Evolutionary conservation across 92 coral and sea anemone species (phyloP).

Genomic region (Paramuricea clavata): DNA sequence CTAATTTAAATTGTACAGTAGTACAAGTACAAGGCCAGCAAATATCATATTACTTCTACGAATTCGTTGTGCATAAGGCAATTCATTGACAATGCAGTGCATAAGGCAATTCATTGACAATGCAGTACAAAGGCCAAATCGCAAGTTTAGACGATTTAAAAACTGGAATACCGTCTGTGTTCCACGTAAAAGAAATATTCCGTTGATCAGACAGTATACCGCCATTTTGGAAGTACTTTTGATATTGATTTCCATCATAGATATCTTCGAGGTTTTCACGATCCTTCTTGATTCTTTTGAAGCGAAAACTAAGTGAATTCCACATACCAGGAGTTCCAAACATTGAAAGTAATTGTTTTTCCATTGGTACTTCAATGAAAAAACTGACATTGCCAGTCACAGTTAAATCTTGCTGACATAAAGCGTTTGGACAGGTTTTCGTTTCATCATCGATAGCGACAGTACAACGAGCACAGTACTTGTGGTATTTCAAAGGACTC

Average conservation of each 20-base stretch:
- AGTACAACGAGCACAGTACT: constrained; percentile 66
- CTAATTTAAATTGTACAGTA: no score
- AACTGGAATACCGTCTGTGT: constrained; percentile 72
- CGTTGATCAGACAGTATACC: constrained; percentile 59
- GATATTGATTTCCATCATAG: constrained; percentile 24
- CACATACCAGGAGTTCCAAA: constrained; percentile 62
- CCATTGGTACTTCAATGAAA: constrained; percentile 66
- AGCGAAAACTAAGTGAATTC: constrained; percentile 53
- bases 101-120: no score
- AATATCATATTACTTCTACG: constrained; percentile 69
- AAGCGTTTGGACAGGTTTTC: constrained; percentile 59
- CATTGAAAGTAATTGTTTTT: constrained; percentile 52
- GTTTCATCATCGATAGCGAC: constrained; percentile 62
- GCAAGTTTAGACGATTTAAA: constrained; percentile 72
- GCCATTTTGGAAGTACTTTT: neutral
- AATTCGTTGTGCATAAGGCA: constrained; percentile 65
- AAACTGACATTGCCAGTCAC: constrained; percentile 59
- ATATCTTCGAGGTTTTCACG: constrained; percentile 57
- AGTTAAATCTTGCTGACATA: constrained; percentile 61
- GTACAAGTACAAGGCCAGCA: constrained; percentile 60
- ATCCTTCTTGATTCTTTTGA: constrained; percentile 55
- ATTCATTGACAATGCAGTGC: constrained; percentile 65
- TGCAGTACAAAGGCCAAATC: constrained; percentile 70
- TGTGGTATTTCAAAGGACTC: constrained; percentile 66
- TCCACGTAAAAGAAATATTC: constrained; percentile 66